Percentiles rank a stretch among this genome's conserved stretches.
Conservation (phyloP, 2,113 vertebrate species). For the Chloropsis hardwickii region DNA sequence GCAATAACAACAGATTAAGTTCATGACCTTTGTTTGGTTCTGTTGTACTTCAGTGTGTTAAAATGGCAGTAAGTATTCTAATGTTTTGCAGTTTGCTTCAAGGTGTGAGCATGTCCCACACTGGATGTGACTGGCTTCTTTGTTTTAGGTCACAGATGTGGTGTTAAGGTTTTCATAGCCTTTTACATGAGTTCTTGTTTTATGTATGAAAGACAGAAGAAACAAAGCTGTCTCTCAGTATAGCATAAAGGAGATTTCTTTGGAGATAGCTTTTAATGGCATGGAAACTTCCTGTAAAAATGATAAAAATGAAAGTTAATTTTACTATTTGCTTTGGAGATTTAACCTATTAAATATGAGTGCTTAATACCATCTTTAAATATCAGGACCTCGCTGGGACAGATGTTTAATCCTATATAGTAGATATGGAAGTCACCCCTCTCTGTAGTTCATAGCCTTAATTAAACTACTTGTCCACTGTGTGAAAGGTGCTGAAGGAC, state of each 20-base stretch:
- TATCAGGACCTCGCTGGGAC: not conserved
- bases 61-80: not conserved
- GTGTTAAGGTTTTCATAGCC: not conserved
- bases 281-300: not conserved
- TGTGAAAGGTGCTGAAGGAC: not conserved
- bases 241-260: not conserved
- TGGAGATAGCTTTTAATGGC: not conserved
- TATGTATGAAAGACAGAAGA: not conserved
- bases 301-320: not conserved
- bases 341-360: not conserved
- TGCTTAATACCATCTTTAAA: not conserved
- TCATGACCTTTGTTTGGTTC: not conserved
- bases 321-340: not conserved
- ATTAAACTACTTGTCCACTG: not conserved
- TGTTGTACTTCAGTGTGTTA: not conserved
- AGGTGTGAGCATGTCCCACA: accelerated
- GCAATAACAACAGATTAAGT: not conserved
- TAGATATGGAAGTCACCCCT: not conserved
- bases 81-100: not conserved
- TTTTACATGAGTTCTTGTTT: not conserved
- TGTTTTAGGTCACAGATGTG: not conserved
- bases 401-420: not conserved
- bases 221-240: not conserved
- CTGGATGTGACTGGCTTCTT: not conserved
- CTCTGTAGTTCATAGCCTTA: not conserved